A percentile compares a stretch with the other conserved stretches of the same genome.
Evolutionary conservation across 2,888 invertebrate species (phyloP).

Genomic region (Meteorus cinctellus): DNA sequence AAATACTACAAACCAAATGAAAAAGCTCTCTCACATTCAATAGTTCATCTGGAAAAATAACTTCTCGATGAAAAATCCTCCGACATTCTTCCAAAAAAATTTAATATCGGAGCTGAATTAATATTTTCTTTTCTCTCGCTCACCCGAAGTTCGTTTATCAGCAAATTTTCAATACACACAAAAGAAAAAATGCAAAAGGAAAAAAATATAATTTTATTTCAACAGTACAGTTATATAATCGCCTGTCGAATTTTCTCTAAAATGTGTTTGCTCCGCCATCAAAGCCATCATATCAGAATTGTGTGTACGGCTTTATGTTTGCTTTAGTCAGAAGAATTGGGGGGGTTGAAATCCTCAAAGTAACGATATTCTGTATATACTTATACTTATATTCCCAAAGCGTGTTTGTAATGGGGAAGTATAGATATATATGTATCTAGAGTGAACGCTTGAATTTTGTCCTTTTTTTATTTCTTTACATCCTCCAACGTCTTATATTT

Average conservation of each 20-base stretch:
- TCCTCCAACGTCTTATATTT: slow-evolving; percentile 17
- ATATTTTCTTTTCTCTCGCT: not conserved
- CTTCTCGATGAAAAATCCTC: too few species aligned
- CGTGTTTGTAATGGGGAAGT: not conserved
- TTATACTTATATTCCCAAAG: slow-evolving; percentile 35
- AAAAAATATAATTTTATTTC: not conserved
- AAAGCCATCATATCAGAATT: slow-evolving; percentile 57
- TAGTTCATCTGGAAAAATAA: too few species aligned
- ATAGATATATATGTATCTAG: not conserved
- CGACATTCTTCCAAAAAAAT: too few species aligned
- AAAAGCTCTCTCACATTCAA: too few species aligned
- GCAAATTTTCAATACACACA: not conserved
- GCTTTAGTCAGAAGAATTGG: slow-evolving; percentile 48
- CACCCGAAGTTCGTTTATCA: too few species aligned
- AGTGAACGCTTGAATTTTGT: slow-evolving; percentile 42
- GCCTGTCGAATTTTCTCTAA: slow-evolving; percentile 46
- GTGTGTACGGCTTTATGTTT: slow-evolving; percentile 56
- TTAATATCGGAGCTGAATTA: too few species aligned
- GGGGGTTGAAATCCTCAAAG: slow-evolving; percentile 64
- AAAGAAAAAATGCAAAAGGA: too few species aligned
- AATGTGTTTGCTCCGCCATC: slow-evolving; percentile 60
- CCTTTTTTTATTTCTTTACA: slow-evolving; percentile 35
- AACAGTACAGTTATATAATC: slow-evolving; percentile 15
- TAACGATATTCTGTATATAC: slow-evolving; percentile 55
- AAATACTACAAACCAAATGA: too few species aligned